These are phyloP conservation scores for Nansenia antarctica DNA, from an alignment of 2,113 vertebrate genomes.

Conservation along the genomic window DNA sequence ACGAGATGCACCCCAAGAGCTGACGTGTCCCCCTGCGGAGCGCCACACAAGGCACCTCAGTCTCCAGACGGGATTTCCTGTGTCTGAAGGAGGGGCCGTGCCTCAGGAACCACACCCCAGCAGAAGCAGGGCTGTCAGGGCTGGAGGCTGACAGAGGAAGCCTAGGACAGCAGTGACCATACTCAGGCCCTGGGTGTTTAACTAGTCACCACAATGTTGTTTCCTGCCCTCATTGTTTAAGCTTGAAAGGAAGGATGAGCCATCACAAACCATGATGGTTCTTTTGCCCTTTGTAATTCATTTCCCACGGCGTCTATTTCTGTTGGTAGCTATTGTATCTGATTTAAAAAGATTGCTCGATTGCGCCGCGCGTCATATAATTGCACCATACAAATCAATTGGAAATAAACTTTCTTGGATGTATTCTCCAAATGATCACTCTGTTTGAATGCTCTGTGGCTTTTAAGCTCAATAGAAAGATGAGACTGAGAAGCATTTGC, in stretches of 20 bases:
- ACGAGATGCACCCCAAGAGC: background rate
- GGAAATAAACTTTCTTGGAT: too few species aligned
- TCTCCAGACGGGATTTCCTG: slow-evolving; percentile 54
- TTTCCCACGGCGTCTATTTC: background rate
- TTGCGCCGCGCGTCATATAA: background rate
- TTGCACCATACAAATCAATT: background rate
- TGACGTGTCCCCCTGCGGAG: background rate
- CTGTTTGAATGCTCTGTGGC: too few species aligned
- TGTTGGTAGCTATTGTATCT: background rate
- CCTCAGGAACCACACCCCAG: background rate
- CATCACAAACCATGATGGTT: background rate
- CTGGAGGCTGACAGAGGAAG: slow-evolving; percentile 24
- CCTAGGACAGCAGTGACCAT: background rate
- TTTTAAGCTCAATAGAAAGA: too few species aligned
- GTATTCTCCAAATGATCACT: too few species aligned
- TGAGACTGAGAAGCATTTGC: too few species aligned
- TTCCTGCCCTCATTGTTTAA: slow-evolving; percentile 57
- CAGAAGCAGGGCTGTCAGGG: slow-evolving; percentile 1
- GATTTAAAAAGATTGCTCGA: background rate
- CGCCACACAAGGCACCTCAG: background rate
- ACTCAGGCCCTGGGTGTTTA: background rate
- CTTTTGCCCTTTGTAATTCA: slow-evolving; percentile 7
- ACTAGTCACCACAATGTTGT: slow-evolving; percentile 17
- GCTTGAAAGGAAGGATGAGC: slow-evolving; percentile 58
- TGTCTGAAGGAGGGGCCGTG: slow-evolving; percentile 4